Conservation (phyloP, 2,797 vertebrate genomes). For the Diplodus sargus region DNA sequence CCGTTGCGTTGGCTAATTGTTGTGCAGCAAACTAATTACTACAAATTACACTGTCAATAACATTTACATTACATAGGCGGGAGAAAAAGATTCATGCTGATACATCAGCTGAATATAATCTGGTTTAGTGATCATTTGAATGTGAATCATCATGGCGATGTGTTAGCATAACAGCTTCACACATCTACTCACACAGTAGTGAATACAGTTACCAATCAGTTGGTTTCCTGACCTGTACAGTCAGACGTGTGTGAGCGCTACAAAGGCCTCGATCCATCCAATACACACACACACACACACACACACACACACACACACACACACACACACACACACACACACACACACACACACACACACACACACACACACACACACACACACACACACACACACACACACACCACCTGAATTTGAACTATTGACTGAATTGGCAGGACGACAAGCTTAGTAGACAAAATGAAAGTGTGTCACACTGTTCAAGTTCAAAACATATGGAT, state of each 20-base stretch:
- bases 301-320: too few species aligned
- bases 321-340: too few species aligned
- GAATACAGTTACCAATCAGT: too few species aligned
- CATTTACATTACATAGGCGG: not conserved
- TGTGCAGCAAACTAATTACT: too few species aligned
- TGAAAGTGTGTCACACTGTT: not conserved
- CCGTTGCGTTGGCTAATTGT: too few species aligned
- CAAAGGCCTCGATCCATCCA: not conserved
- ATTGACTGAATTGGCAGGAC: not conserved
- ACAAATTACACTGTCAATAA: too few species aligned
- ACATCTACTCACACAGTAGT: too few species aligned
- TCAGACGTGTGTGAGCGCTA: not conserved
- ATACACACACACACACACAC: not conserved
- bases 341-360: too few species aligned
- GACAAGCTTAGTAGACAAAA: not conserved
- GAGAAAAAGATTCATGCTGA: not conserved
- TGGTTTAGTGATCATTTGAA: not conserved
- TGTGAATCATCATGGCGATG: not conserved
- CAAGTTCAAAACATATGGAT: slow-evolving; percentile 8
- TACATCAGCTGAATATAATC: not conserved
- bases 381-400: too few species aligned
- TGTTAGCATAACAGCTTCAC: not conserved
- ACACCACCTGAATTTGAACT: not conserved
- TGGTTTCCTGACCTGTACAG: not conserved
- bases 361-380: too few species aligned